phyloP scores from a whole-genome alignment of 2,113 vertebrate genomes.

The Hassar affinis region DNA sequence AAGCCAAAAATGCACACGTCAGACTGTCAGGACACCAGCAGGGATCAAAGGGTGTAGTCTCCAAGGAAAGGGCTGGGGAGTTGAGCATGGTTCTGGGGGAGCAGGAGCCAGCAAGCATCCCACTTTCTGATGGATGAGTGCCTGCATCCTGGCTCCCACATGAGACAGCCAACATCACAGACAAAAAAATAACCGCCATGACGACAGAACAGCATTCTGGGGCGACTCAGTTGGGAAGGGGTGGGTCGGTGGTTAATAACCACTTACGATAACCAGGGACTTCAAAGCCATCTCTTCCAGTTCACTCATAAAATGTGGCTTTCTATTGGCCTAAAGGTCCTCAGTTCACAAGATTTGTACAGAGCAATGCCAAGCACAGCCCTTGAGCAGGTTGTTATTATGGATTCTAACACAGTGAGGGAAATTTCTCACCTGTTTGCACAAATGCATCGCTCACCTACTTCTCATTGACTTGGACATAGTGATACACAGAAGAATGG shows the following conservation, averaged over 20 bases:
- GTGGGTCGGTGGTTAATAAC: conserved; percentile 41
- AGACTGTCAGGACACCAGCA: conserved; percentile 64
- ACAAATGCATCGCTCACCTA: conserved; percentile 55
- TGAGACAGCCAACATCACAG: conserved; percentile 38
- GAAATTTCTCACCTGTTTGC: conserved; percentile 63
- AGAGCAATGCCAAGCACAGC: conserved; percentile 9
- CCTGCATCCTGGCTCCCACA: conserved; percentile 50
- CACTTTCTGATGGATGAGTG: conserved; percentile 41
- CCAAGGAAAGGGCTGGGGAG: conserved; percentile 11
- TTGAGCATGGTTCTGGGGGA: conserved; percentile 15
- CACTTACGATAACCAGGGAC: conserved; percentile 40
- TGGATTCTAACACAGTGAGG: conserved; percentile 59
- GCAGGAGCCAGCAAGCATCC: conserved; percentile 42
- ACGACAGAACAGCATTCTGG: conserved; percentile 32
- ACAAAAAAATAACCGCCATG: conserved; percentile 28
- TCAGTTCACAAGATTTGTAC: conserved; percentile 37
- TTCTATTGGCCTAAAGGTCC: conserved; percentile 25
- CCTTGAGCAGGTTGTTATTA: conserved; percentile 54
- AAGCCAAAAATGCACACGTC: conserved; percentile 36
- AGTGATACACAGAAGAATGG: conserved; percentile 65
- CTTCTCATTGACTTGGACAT: conserved; percentile 55
- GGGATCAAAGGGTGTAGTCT: conserved; percentile 62
- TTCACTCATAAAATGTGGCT: conserved; percentile 46
- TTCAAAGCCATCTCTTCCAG: conserved; percentile 42
- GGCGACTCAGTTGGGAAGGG: conserved; percentile 30